Conservation (phyloP, 2,888 invertebrate genomes). For the Synergus japonicus region DNA sequence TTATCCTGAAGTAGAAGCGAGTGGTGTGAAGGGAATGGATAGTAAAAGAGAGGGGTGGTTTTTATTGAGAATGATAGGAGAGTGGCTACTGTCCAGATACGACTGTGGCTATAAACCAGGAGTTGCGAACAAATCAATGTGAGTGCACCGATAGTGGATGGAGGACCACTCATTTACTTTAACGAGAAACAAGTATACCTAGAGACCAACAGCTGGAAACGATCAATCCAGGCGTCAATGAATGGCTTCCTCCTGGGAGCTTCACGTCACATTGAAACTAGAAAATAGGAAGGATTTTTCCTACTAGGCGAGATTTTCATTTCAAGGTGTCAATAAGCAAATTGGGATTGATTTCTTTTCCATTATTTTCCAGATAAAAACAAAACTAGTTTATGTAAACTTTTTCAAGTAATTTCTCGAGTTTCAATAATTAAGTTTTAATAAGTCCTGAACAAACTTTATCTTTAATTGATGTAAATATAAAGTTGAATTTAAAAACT, state of each 20-base stretch:
- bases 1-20: not conserved
- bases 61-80: constrained; percentile 14
- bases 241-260: constrained; percentile 50
- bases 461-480: too few relatives aligned
- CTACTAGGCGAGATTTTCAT: not conserved
- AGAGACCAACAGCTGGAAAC: constrained; percentile 57
- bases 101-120: constrained; percentile 67
- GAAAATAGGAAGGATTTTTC: constrained; percentile 24
- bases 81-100: constrained; percentile 36
- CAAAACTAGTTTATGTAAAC: too few relatives aligned
- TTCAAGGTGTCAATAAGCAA: constrained; percentile 19
- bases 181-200: constrained; percentile 59
- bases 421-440: too few relatives aligned
- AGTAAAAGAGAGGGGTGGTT: constrained; percentile 2
- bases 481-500: too few relatives aligned
- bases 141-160: constrained; percentile 66
- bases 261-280: constrained; percentile 30
- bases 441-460: too few relatives aligned
- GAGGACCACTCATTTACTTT: constrained; percentile 65
- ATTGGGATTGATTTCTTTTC: constrained; percentile 15
- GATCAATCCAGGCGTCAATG: constrained; percentile 68
- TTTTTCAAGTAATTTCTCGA: too few relatives aligned
- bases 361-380: not conserved
- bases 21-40: not conserved
- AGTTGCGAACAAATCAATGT: constrained; percentile 75